These are phyloP conservation scores for Syngnathus scovelli DNA, from an alignment of 2,113 vertebrate species.

Conservation along the genomic window DNA sequence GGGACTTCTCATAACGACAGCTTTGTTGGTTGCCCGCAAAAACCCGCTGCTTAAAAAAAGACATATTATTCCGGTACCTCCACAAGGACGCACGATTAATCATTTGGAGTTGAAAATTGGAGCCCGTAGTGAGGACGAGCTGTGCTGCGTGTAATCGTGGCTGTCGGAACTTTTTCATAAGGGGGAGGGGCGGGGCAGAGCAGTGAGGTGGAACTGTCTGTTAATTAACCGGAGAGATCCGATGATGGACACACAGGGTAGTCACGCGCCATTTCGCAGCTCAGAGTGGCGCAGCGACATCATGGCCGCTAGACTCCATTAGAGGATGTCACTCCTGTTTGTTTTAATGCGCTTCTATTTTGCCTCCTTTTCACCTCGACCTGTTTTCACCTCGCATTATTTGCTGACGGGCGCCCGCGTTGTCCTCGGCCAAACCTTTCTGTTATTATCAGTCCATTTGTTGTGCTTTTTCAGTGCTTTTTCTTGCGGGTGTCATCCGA, in stretches of 20 bases:
- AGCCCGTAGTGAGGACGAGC: not conserved
- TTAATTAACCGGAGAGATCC: slow-evolving; percentile 57
- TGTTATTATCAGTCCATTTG: slow-evolving; percentile 16
- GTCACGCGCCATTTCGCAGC: slow-evolving; percentile 57
- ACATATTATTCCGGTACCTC: not conserved
- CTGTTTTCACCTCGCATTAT: slow-evolving; percentile 3
- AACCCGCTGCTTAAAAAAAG: not conserved
- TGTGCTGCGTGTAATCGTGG: not conserved
- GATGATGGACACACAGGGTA: slow-evolving; percentile 58
- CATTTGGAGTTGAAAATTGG: not conserved
- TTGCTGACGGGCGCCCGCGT: slow-evolving; percentile 16
- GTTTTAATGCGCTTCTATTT: slow-evolving; percentile 29
- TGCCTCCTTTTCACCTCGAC: slow-evolving; percentile 18
- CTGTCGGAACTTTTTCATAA: not conserved
- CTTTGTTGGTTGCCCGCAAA: slow-evolving; percentile 16
- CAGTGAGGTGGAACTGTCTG: slow-evolving; percentile 54
- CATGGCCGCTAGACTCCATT: slow-evolving; percentile 24
- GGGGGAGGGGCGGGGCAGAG: slow-evolving; percentile 23
- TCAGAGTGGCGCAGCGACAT: slow-evolving; percentile 7
- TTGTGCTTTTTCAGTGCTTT: too few relatives aligned
- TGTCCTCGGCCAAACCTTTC: slow-evolving; percentile 22
- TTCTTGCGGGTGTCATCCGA: too few relatives aligned
- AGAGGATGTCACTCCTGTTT: slow-evolving; percentile 18
- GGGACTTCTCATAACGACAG: slow-evolving; percentile 14
- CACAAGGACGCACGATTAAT: not conserved